Conservation (phyloP, 2,888 invertebrate species). For the Nysson spinosus region DNA sequence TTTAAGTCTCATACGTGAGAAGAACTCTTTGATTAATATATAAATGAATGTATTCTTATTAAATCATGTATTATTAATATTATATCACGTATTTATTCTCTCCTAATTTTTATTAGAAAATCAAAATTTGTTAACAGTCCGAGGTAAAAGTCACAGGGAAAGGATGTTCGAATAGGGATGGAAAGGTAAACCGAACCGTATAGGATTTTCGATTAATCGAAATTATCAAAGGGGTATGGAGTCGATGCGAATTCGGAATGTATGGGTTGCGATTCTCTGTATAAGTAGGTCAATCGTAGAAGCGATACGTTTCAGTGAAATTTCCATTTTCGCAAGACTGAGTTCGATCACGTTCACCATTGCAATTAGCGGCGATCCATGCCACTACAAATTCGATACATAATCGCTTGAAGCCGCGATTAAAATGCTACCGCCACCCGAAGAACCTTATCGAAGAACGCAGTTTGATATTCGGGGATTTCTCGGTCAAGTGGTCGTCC, state of each 20-base stretch:
- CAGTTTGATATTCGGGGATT: conserved; percentile 1
- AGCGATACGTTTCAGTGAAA: conserved; percentile 48
- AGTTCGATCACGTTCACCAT: conserved; percentile 34
- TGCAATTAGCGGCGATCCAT: conserved; percentile 43
- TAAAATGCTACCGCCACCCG: neutral
- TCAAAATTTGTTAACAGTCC: too few species aligned
- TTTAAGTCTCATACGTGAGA: too few species aligned
- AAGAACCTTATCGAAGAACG: neutral
- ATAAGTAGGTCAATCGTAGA: conserved; percentile 57
- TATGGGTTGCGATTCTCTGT: neutral
- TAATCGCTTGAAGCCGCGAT: neutral
- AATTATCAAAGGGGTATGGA: neutral
- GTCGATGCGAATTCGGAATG: neutral
- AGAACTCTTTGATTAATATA: too few species aligned
- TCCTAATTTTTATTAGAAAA: too few species aligned
- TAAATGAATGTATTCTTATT: too few species aligned
- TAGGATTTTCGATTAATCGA: neutral
- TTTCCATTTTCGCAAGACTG: conserved; percentile 54
- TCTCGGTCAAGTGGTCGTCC: conserved; percentile 20
- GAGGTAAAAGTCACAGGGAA: too few species aligned
- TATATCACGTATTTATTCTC: too few species aligned
- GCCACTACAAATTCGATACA: conserved; percentile 28
- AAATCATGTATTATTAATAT: too few species aligned
- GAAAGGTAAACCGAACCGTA: too few species aligned
- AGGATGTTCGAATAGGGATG: too few species aligned